Base-by-base conservation (phyloP, 2,888 invertebrate genomes). In the Serrognathus titanus region DNA sequence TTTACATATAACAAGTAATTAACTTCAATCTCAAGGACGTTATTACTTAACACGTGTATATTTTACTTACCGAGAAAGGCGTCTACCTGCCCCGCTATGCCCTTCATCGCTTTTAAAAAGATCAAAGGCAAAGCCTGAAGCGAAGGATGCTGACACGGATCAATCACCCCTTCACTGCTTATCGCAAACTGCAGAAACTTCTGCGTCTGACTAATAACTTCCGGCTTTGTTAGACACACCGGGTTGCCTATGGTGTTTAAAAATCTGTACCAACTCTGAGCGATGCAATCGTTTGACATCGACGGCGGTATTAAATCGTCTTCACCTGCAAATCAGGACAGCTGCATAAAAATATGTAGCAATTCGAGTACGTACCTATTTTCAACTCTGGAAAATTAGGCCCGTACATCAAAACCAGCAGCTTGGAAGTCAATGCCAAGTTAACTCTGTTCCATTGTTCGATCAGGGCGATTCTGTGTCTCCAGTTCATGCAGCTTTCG, bases 361-460 rank as follows among this genome's bases (percentile, higher is more conserved):
- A 20, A 20, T 20, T 3, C 20, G 4, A 20, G 20, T 4, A 3
- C 20, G 16, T 72, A 90, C 90, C 86, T 69, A 91, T 86, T 73
- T 91, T 91, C 68, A 92, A 79, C 67, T 86, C 88, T 0, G 92
- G 91, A 80, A 91, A 92, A 56, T 83, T 80, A 6, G 92, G 86
- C 0, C 95, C 96, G 78, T 95, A 96, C 85, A 95, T 92, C 71
- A 94, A 91, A 61, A 85, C 82, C 13, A 97, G 80, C 49, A 97
- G 82, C 43, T 90, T 82, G 1, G 93, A 89, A 0, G 96, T 96
- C 57, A 97, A 82, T 1, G 92, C 90, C 48, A 95, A 82, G 76
- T 94, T 96, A 36, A 95, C 92, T 61, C 94, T 85, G 78, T 94
- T 92, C 97, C 97, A 97, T 72, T 97, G 97, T 74, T 93, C 92